Base-by-base conservation (phyloP, 2,888 invertebrate genomes). In the Melitaea athalia region DNA sequence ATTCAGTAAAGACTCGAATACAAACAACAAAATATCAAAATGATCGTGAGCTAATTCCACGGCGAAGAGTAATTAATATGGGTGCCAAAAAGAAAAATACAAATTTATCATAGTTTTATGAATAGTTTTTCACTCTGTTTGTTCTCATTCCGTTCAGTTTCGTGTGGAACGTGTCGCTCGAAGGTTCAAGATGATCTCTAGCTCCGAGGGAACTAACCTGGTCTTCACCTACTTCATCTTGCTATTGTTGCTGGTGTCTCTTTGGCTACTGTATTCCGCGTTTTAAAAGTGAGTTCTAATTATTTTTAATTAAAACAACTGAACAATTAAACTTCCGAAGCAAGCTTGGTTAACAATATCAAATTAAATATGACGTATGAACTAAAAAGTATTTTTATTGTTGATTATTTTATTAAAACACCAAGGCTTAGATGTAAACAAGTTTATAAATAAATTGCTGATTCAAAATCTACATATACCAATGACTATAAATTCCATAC, bases 181-280 rank as follows among this genome's bases (percentile, higher is more conserved):
- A 53, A 79, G 76, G 80, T 80, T 71, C 78, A 84, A 77, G 75
- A 88, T 84, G 81, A 82, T 89, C 81, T 81, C 79, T 71, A 84
- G 89, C 70, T 78, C 83, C 11, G 95, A 95, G 84, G 94, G 95
- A 68, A 91, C 91, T 63, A 95, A 94, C 80, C 89, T 96, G 74
- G 90, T 95, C 73, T 94, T 95, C 64, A 96, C 96, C 62, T 96
- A 95, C 82, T 87, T 93, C 80, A 95, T 95, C 77, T 88, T 96
- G 72, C 91, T 95, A 66, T 81, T 94, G 53, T 87, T 96, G 47
- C 87, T 96, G 59, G 86, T 95, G 55, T 92, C 94, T 5, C 85
- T 96, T 61, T 96, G 95, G 94, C 83, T 95, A 64, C 85, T 96
- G 45, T 96, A 96, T 77, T 94, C 95, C 5, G 95, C 94, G 55